Base-by-base conservation (phyloP, 2,797 vertebrate genomes). In the Fistularia commersonii region DNA sequence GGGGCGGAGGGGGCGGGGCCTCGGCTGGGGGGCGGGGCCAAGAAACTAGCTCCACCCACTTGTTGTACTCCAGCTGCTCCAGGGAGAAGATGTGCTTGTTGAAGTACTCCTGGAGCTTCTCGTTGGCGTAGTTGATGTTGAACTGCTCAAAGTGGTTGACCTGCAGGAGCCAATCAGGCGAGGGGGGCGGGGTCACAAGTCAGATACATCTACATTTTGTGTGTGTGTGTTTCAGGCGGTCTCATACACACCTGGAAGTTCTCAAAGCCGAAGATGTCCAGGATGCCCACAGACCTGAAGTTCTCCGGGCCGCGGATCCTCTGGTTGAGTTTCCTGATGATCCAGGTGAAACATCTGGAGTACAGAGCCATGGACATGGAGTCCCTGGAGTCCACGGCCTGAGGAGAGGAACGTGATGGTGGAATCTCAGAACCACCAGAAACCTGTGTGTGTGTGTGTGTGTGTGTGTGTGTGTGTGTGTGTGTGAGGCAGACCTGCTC, bases 231-330 rank as follows among this genome's bases (percentile, higher is more conserved):
- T 23, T 9, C n/a, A n/a, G n/a, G n/a, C n/a, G n/a, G 41, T 8
- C 14, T 11, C 31, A 45, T 6, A 68, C 77, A 0, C 74, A 98
- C 97, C 91, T 98, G 93, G 14, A 99, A 99, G 79, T 99, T 98
- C 86, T 99, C 97, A 56, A 99, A 99, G 13, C 97, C 97, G 52
- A 99, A 99, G 82, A 99, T 99, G 84, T 99, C 97, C n/a, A 99
- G 87, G 86, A 99, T 97, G 73, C 97, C 92, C 59, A 98, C 89
- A 8, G 95, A 97, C 23, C 90, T 93, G 88, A 95, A 98, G 82
- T 98, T 92, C 1, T 98, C 94, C 45, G 74, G 92, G 66, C 96
- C 94, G 49, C 89, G 89, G 86, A 99, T 95, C 58, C 95, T 91
- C 62, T 72, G 88, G 78, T 99, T 99, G 74, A 98, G 93, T 69